These are phyloP conservation scores for Chunga burmeisteri DNA, from an alignment of 2,113 vertebrate species.

Conservation along the genomic window DNA sequence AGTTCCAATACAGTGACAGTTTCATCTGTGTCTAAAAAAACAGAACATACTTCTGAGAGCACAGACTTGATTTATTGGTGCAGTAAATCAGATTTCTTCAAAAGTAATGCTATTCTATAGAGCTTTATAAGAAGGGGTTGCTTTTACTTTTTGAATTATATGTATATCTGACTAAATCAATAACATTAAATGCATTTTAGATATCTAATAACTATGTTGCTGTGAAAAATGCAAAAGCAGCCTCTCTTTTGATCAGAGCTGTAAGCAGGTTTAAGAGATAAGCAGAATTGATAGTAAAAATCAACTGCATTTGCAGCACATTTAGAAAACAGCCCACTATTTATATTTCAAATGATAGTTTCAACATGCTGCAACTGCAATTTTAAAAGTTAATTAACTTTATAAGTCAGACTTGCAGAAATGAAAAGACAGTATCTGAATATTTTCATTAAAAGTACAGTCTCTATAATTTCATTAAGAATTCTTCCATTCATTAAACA, in stretches of 20 bases:
- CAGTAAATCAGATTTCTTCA: conserved; percentile 8
- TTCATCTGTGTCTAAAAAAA: not conserved
- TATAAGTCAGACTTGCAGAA: conserved; percentile 1
- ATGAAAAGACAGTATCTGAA: not conserved
- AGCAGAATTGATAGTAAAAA: not conserved
- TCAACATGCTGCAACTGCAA: not conserved
- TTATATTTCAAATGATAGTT: not conserved
- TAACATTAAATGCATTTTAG: conserved; percentile 1
- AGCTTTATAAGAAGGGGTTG: not conserved
- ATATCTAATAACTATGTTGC: not conserved
- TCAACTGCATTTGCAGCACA: not conserved
- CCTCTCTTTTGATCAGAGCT: not conserved
- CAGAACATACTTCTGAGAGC: not conserved
- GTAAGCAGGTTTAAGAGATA: not conserved
- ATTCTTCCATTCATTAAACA: not conserved
- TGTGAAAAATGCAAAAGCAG: not conserved
- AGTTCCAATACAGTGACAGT: not conserved
- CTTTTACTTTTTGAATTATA: not conserved
- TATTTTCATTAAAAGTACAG: not conserved
- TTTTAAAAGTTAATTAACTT: not conserved
- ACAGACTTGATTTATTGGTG: not conserved
- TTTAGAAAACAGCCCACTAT: not conserved
- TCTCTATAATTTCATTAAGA: not conserved
- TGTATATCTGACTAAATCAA: not conserved
- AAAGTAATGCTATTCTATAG: not conserved